Evolutionary conservation across 2,113 vertebrate genomes (phyloP).

Genomic region (Otolemur garnettii): DNA sequence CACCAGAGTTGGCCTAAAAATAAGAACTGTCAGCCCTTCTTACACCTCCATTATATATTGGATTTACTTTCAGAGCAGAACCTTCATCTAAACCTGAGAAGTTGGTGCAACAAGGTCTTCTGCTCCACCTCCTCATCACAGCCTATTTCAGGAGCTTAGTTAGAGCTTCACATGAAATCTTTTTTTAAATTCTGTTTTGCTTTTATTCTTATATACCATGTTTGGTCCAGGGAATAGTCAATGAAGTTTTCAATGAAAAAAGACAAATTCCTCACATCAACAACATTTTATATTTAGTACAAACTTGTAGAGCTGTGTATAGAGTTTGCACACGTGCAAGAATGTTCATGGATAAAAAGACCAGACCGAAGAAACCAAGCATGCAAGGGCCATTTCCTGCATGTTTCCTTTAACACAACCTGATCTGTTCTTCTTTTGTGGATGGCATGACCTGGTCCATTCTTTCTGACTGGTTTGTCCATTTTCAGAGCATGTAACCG

Average conservation of each 20-base stretch:
- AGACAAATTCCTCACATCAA: neutral
- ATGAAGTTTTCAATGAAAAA: neutral
- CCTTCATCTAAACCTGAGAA: neutral
- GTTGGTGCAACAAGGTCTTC: neutral
- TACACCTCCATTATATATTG: neutral
- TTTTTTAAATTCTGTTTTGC: neutral
- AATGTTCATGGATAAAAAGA: neutral
- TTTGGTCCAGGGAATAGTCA: neutral
- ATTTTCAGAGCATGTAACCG: neutral
- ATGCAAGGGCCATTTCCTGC: neutral
- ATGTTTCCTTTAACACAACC: neutral
- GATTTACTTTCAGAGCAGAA: neutral
- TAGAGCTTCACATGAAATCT: neutral
- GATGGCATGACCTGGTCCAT: neutral
- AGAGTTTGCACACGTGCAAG: neutral
- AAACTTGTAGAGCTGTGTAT: neutral
- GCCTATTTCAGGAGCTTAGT: neutral
- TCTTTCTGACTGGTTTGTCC: neutral
- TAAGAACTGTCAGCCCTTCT: neutral
- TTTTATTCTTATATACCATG: neutral
- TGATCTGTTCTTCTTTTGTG: neutral
- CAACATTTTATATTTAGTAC: neutral
- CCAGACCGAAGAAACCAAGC: neutral
- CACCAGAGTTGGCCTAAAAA: neutral
- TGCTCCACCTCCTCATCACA: neutral